These are phyloP conservation scores for Acanthisitta chloris DNA, from an alignment of 2,113 vertebrate species.

Conservation along the genomic window DNA sequence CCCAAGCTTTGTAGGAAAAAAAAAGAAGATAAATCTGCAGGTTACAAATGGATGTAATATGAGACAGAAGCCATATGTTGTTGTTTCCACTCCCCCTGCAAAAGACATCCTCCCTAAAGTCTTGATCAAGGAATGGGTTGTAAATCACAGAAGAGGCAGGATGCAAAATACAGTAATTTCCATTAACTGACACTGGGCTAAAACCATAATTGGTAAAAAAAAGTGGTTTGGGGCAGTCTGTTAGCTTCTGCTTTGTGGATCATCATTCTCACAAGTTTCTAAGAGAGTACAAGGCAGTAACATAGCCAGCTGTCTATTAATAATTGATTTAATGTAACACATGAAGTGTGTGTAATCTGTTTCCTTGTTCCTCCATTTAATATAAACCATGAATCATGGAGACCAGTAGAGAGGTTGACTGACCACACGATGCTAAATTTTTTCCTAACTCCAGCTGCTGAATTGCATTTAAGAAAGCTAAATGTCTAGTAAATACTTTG, in stretches of 20 bases:
- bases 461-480: neutral
- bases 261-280: neutral
- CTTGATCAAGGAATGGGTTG: neutral
- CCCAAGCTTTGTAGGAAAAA: neutral
- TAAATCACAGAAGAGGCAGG: constrained; percentile 26
- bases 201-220: neutral
- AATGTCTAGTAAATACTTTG: neutral
- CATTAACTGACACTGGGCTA: neutral
- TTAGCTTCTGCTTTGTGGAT: neutral
- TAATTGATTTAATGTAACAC: constrained; percentile 31
- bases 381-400: neutral
- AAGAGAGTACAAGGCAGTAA: neutral
- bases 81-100: neutral
- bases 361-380: neutral
- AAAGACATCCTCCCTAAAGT: constrained; percentile 6
- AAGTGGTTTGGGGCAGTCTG: neutral
- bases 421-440: neutral
- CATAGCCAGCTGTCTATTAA: constrained; percentile 10
- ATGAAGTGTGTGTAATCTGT: neutral
- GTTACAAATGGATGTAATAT: neutral
- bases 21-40: neutral
- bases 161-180: neutral
- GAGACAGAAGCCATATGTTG: neutral
- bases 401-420: neutral
- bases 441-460: neutral